These are phyloP conservation scores for Tringa solitaria DNA, from an alignment of 2,113 vertebrate species.

Conservation along the genomic window DNA sequence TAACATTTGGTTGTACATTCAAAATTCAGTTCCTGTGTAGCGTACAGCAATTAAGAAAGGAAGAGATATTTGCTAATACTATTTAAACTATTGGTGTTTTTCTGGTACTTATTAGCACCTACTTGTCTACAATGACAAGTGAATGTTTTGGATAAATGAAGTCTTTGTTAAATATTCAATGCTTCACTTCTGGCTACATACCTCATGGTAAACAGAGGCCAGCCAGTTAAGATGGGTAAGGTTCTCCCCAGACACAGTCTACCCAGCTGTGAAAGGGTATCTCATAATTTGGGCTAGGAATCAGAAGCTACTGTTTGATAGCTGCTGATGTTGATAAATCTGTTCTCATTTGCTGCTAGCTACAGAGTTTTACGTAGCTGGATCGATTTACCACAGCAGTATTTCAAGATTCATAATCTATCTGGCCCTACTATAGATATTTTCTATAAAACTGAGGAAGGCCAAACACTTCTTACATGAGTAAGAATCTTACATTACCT, in stretches of 20 bases:
- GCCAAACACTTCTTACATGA: not conserved
- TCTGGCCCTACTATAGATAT: not conserved
- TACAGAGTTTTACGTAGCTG: not conserved
- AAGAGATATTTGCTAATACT: slow-evolving; percentile 9
- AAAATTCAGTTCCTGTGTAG: not conserved
- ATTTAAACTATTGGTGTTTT: slow-evolving; percentile 24
- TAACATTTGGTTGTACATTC: slow-evolving; percentile 34
- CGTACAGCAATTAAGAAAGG: slow-evolving; percentile 20
- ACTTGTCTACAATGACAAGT: not conserved
- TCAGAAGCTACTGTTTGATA: not conserved
- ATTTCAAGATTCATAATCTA: not conserved
- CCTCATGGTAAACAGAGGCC: not conserved
- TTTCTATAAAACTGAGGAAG: not conserved
- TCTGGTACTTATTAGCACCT: slow-evolving; percentile 53
- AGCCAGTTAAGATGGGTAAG: not conserved
- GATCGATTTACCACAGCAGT: fast-evolving
- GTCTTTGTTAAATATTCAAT: slow-evolving; percentile 5
- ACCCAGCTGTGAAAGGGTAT: not conserved
- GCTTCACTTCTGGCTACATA: not conserved
- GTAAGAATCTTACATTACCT: too few species aligned
- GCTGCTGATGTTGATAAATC: not conserved
- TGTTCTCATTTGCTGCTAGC: not conserved
- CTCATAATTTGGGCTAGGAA: not conserved
- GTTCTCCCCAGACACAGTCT: not conserved
- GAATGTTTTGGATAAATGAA: slow-evolving; percentile 1